These are phyloP conservation scores for Tetranychus piercei DNA, from an alignment of 2,888 invertebrate genomes.

Conservation along the genomic window DNA sequence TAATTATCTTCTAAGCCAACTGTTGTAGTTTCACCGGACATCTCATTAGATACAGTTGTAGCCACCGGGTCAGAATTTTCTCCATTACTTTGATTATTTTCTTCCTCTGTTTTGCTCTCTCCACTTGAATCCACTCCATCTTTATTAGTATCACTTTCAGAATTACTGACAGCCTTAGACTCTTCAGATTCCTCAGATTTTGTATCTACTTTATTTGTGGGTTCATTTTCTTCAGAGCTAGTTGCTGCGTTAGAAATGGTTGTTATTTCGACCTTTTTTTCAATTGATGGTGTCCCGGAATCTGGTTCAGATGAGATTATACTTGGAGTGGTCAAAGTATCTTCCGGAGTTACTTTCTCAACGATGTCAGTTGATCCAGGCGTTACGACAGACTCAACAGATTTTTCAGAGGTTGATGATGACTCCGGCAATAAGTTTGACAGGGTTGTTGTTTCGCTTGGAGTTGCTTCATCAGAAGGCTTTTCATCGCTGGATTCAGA, in stretches of 20 bases:
- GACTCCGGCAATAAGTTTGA: too few relatives aligned
- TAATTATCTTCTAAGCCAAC: background rate
- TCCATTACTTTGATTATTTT: background rate
- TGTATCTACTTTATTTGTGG: background rate
- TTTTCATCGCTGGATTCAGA: too few relatives aligned
- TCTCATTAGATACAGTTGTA: background rate
- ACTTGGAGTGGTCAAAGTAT: too few relatives aligned
- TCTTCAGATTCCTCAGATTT: background rate
- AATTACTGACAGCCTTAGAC: background rate
- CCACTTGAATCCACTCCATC: background rate
- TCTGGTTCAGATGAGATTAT: too few relatives aligned
- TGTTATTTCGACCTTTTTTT: background rate
- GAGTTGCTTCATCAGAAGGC: too few relatives aligned
- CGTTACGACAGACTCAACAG: too few relatives aligned
- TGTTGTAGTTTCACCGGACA: slow-evolving; percentile 4
- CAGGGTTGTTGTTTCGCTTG: too few relatives aligned
- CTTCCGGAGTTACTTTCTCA: too few relatives aligned
- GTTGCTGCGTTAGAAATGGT: background rate
- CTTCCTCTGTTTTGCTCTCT: background rate
- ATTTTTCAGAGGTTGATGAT: too few relatives aligned
- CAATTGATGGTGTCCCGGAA: background rate
- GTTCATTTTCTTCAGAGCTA: background rate
- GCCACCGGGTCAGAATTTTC: background rate
- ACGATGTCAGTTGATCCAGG: too few relatives aligned
- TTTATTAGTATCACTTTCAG: background rate